These are phyloP conservation scores for Onthophagus sagittarius DNA, from an alignment of 2,888 invertebrate species.

Conservation along the genomic window DNA sequence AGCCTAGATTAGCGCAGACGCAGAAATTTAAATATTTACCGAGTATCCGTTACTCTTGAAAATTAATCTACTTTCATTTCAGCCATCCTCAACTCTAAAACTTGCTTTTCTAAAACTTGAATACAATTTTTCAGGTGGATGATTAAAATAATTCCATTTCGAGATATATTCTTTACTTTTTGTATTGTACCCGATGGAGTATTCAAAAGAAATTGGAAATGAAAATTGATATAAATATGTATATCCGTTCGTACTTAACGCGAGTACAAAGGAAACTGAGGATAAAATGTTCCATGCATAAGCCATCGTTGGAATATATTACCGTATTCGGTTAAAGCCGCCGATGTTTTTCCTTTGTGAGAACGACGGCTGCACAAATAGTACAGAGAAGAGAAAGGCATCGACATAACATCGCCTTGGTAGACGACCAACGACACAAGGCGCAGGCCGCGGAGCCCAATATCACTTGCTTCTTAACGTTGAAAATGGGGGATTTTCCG, in stretches of 20 bases:
- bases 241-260: background rate
- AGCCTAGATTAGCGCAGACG: background rate
- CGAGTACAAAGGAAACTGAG: background rate
- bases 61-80: background rate
- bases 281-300: background rate
- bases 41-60: background rate
- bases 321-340: background rate
- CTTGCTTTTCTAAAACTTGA: background rate
- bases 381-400: background rate
- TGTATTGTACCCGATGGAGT: too few relatives aligned
- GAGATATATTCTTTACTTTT: too few relatives aligned
- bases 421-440: background rate
- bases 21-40: background rate
- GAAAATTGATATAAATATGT: too few relatives aligned
- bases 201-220: too few relatives aligned
- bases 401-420: background rate
- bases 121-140: too few relatives aligned
- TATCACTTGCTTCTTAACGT: background rate
- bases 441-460: background rate
- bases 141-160: too few relatives aligned
- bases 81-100: background rate
- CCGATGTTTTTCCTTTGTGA: background rate
- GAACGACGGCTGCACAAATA: background rate
- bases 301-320: background rate
- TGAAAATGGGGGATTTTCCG: background rate